Evolutionary conservation across 2,113 vertebrate species (phyloP).

Genomic region (Centropus unirufus): DNA sequence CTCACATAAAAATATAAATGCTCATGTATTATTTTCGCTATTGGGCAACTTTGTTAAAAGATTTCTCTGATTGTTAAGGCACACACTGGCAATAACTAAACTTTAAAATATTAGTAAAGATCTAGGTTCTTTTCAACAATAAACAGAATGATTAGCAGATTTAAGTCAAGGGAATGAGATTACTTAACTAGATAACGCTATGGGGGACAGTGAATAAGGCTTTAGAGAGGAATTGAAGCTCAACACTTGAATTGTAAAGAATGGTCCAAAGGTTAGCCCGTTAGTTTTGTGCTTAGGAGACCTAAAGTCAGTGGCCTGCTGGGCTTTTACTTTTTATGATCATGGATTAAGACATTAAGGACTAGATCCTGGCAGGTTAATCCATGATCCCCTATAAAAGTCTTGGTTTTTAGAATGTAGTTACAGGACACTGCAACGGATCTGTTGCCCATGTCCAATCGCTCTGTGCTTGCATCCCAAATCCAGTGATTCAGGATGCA

Average conservation of each 20-base stretch:
- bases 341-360: constrained; percentile 55
- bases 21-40: not conserved
- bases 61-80: not conserved
- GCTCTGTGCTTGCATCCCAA: constrained; percentile 50
- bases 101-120: not conserved
- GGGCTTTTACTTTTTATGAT: constrained; percentile 44
- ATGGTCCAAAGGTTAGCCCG: not conserved
- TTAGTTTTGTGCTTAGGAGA: not conserved
- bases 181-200: not conserved
- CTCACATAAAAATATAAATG: not conserved
- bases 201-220: not conserved
- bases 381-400: constrained; percentile 48
- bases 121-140: not conserved
- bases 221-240: not conserved
- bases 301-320: constrained; percentile 1
- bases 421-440: constrained; percentile 44
- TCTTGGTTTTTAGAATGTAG: constrained; percentile 26
- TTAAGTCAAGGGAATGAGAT: not conserved
- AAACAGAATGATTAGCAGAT: not conserved
- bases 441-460: constrained; percentile 59
- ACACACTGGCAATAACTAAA: not conserved
- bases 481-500: constrained; percentile 49
- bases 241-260: not conserved
- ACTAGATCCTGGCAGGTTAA: constrained; percentile 46
- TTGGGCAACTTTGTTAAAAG: not conserved